phyloP scores from a whole-genome alignment of 2,888 invertebrate species.

The Zeuzera pyrina region DNA sequence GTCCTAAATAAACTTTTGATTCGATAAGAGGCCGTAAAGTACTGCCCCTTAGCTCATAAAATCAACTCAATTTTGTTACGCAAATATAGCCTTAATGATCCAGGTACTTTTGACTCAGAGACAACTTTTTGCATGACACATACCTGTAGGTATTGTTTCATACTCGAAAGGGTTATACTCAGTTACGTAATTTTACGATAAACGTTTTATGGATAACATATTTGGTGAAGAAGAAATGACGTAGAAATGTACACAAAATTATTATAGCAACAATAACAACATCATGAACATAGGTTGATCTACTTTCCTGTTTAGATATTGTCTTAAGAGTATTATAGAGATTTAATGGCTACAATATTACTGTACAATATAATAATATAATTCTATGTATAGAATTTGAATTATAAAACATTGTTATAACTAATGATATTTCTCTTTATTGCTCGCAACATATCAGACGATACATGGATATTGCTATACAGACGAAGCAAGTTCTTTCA shows the following conservation, averaged over 20 bases:
- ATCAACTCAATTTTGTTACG: conserved; percentile 37
- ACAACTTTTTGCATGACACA: conserved; percentile 41
- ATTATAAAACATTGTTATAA: too few species aligned
- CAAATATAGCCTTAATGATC: conserved; percentile 40
- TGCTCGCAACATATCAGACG: too few species aligned
- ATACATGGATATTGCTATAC: conserved; percentile 60
- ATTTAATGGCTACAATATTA: too few species aligned
- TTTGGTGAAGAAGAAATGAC: conserved; percentile 69
- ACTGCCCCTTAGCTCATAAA: conserved; percentile 60
- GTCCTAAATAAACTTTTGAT: conserved; percentile 50
- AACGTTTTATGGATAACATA: conserved; percentile 58
- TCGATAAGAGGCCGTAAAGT: conserved; percentile 64
- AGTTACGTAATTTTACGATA: conserved; percentile 61
- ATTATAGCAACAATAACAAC: too few species aligned
- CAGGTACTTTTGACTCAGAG: conserved; percentile 37
- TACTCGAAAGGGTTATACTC: conserved; percentile 51
- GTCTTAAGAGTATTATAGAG: too few species aligned
- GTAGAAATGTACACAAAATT: conserved; percentile 65
- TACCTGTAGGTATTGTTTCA: conserved; percentile 55
- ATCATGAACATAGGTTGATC: too few species aligned
- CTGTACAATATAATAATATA: too few species aligned
- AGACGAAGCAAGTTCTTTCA: conserved; percentile 66
- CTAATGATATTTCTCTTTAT: neutral
- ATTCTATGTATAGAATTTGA: too few species aligned
- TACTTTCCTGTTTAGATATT: too few species aligned